Conservation (phyloP, 2,888 invertebrate species). For the Hoplodrina ambigua region DNA sequence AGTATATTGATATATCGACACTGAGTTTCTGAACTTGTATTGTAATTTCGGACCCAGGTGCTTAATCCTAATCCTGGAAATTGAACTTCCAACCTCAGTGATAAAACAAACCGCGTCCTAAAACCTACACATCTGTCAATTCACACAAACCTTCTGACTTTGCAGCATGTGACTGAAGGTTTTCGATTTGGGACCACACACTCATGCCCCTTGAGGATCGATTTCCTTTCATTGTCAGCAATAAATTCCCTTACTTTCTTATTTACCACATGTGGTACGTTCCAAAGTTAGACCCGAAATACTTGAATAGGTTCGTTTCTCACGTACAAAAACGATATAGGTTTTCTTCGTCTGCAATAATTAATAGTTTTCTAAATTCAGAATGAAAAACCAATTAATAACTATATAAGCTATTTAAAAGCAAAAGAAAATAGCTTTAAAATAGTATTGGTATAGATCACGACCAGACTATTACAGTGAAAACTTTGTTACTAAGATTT, state of each 20-base stretch:
- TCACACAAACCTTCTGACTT: slow-evolving; percentile 53
- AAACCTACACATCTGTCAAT: slow-evolving; percentile 47
- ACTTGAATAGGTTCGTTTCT: slow-evolving; percentile 30
- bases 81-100: slow-evolving; percentile 9
- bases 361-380: slow-evolving; percentile 57
- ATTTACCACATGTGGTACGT: slow-evolving; percentile 55
- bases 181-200: slow-evolving; percentile 67
- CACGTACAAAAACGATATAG: slow-evolving; percentile 7
- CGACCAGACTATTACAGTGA: not conserved
- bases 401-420: slow-evolving; percentile 16
- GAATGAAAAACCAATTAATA: slow-evolving; percentile 26
- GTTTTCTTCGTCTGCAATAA: slow-evolving; percentile 22
- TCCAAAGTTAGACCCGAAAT: slow-evolving; percentile 33
- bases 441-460: slow-evolving; percentile 9
- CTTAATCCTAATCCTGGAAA: slow-evolving; percentile 7
- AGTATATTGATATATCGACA: not conserved
- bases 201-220: slow-evolving; percentile 67
- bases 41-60: not conserved
- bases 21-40: not conserved
- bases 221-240: slow-evolving; percentile 71
- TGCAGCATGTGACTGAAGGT: slow-evolving; percentile 69
- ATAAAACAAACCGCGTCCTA: slow-evolving; percentile 28
- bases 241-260: slow-evolving; percentile 70
- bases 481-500: not conserved
- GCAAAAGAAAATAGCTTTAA: slow-evolving; percentile 10